Conservation (phyloP, 2,113 vertebrate species). For the Phylloscopus whistleri region DNA sequence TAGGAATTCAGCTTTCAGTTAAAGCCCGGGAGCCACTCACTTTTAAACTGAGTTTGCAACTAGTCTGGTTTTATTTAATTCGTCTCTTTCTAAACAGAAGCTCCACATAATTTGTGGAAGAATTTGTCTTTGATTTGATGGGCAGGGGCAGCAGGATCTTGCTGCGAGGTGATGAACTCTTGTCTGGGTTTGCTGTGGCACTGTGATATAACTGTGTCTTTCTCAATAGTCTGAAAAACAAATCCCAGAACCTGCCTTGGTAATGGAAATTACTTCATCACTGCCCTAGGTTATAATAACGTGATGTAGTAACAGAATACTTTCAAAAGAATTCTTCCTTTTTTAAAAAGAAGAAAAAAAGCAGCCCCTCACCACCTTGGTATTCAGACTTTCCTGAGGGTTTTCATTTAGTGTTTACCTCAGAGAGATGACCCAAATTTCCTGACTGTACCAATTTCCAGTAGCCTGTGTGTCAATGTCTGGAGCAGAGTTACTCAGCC, state of each 20-base stretch:
- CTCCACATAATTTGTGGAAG: neutral
- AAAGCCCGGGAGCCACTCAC: neutral
- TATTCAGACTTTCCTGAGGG: slow-evolving; percentile 44
- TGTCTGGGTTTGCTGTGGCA: neutral
- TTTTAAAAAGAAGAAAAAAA: neutral
- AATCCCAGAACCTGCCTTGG: slow-evolving; percentile 32
- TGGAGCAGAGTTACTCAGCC: slow-evolving; percentile 45
- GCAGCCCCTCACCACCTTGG: neutral
- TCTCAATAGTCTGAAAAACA: neutral
- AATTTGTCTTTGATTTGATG: neutral
- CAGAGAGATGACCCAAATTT: slow-evolving; percentile 42
- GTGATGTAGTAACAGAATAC: neutral
- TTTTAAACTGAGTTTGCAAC: neutral
- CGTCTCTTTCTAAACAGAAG: neutral
- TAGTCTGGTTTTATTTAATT: neutral
- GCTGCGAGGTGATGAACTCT: neutral
- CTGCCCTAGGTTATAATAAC: slow-evolving; percentile 32
- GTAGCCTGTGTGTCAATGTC: slow-evolving; percentile 7
- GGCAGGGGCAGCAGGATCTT: neutral
- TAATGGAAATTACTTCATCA: slow-evolving; percentile 30
- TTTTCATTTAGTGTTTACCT: slow-evolving; percentile 47
- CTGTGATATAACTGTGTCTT: neutral
- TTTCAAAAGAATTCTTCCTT: neutral
- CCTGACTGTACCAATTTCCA: slow-evolving; percentile 19
- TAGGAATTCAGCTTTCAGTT: neutral